Evolutionary conservation across 2,888 invertebrate species (phyloP), one percentile per base, ranked within the genome.

Genomic region (Tetragonula carbonaria): DNA sequence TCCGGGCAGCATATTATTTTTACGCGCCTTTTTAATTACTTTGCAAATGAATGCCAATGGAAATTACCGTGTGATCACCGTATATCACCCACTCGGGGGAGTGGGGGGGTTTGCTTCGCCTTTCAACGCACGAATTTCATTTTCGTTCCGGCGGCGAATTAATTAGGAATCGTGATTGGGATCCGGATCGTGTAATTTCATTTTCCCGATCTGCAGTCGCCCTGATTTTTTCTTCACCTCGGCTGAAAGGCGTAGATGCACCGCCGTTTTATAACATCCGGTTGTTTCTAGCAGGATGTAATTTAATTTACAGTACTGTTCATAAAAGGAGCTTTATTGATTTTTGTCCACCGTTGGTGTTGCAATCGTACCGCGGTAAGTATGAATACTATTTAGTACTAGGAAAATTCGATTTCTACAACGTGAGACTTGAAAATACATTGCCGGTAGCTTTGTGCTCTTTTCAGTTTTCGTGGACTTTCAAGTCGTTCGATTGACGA

Each of bases 1-100:
- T 67, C 65, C 65, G 18, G 33, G 62, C 59, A 14, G 53, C 78
- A 74, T 80, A 84, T 86, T 71, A 79, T 73, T 84, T 78, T 78
- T 88, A 81, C 78, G 79, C 84, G 66, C 79, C 79, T 86, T 87
- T 87, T 87, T 86, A 88, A 87, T 87, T 80, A 82, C 80, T 74
- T 84, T 80, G 86, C 85, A 76, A 85, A 85, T 80, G 79, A 76
- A 84, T 74, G 75, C 68, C 72, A 57, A 65, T 74, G 67, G 75
- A 84, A 83, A 83, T 84, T 75, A 78, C 16, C 63, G 50, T 28
- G 45, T 18, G 53, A 33, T 62, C 33, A 33, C 33, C 66, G 65
- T 59, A 70, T 33, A 74, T 71, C 45, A 21, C 62, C 14, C 4
- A 1, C 11, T 16, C 45, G 38, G 38, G 38, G 8, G 45, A 8